Conservation (phyloP, 1,140 invertebrate species). For the Meloidogyne floridensis region DNA sequence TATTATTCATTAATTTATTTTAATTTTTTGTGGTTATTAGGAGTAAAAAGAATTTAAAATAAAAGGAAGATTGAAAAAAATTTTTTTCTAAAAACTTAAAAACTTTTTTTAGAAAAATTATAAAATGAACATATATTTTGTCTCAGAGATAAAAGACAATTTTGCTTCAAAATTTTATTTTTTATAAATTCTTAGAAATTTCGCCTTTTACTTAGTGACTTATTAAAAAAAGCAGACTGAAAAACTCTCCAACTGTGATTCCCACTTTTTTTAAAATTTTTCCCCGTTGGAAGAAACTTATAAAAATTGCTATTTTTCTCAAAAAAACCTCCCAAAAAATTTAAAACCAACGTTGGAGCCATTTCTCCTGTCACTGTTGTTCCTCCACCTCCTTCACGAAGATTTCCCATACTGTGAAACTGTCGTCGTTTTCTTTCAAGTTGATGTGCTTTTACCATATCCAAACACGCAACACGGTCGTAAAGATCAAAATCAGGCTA, state of each 20-base stretch:
- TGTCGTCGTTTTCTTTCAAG: constrained; percentile 36
- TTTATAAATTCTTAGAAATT: too few relatives aligned
- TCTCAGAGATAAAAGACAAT: not conserved
- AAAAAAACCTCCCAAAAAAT: not conserved
- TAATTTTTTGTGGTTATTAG: too few relatives aligned
- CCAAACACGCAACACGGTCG: constrained; percentile 54
- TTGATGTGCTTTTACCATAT: constrained; percentile 48
- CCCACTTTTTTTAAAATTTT: not conserved
- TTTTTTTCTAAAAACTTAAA: too few relatives aligned
- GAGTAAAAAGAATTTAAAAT: too few relatives aligned
- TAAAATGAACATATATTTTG: not conserved
- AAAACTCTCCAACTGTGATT: not conserved
- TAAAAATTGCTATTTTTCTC: constrained; percentile 5
- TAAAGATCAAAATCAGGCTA: constrained; percentile 58
- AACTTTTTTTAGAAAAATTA: not conserved
- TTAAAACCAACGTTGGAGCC: too few relatives aligned
- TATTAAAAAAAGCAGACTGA: not conserved
- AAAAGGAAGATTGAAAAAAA: too few relatives aligned
- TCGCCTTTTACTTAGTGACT: not conserved
- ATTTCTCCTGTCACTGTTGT: constrained; percentile 23
- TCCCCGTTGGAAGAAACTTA: constrained; percentile 19
- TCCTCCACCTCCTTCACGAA: constrained; percentile 48
- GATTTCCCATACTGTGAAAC: constrained; percentile 33
- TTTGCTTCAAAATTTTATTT: too few relatives aligned
- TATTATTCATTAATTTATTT: not conserved